Evolutionary conservation across 2,888 invertebrate genomes (phyloP), one percentile per base, ranked within the genome.

Genomic region (Dendrolimus pini): DNA sequence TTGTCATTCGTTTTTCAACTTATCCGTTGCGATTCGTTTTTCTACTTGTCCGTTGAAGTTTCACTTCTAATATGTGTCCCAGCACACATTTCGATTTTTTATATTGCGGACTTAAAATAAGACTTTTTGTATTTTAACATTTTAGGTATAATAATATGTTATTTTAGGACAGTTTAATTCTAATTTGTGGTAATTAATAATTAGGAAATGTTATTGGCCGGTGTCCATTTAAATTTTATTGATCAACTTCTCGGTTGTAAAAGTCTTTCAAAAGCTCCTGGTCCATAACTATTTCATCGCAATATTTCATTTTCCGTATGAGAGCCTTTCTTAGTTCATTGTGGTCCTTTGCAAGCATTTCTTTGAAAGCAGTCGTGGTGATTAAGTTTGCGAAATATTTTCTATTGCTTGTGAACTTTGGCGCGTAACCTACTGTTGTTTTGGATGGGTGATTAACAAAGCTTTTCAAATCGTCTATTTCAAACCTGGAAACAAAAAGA

Each of bases 371-470:
- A 1, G 70, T 57, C 41, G 81, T 75, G 41, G 67, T 68, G 41
- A 89, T 71, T 66, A 89, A 65, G 61, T 89, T 87, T 8, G 85
- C 83, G 57, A 89, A 86, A 68, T 83, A 88, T 57, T 83, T 86
- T 42, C 85, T 73, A 61, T 89, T 86, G n/a, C 60, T 70, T 3
- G 85, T 84, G 62, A 80, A 82, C 62, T 77, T 79, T 12, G 79
- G 81, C 1, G 78, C 74, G 53, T 74, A 74, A 1, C 88, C 89
- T 10, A 89, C 80, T 2, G 89, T 89, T 1, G 89, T 88, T 67
- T 76, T 82, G 9, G 82, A 71, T 8, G 80, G 84, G 41, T 70
- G 73, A 63, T 83, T 83, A 0, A 87, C 71, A 62, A 70, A 85
- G 56, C 62, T 71, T 59, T 81, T 75, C 12, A 85, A 59, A 61